Evolutionary conservation across 2,113 vertebrate genomes (phyloP), one percentile per base, ranked within the genome.

Genomic region (Megaleporinus macrocephalus): DNA sequence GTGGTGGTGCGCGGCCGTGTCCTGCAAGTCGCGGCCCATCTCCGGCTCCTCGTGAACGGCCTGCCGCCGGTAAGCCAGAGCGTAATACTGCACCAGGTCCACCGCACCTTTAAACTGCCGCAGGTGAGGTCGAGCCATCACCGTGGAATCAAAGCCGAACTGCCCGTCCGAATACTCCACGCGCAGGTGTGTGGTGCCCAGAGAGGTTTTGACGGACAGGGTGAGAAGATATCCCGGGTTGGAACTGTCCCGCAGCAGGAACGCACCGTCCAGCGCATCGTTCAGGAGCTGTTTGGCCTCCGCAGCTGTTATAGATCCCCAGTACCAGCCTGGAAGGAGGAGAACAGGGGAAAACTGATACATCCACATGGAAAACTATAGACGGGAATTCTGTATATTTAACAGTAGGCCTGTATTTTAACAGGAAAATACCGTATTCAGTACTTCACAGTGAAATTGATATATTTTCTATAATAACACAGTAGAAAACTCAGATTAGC

Each of bases 271-370:
- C 18, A 73, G 71, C 5, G 83, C 74, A 4, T 78, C 73, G 5
- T 62, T 84, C 68, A 91, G 78, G 4, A 89, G 73, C 59, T 85
- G 79, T 15, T 79, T 86, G 27, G 89, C 89, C 76, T 91, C 79
- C 9, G 78, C 62, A 24, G 88, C 88, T 0, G 85, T 87, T 26
- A 90, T 57, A 3, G 87, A 57, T 24, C 88, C 90, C 89, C 89
- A 90, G 80, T 90, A 91, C 88, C 89, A 90, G 63, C 88, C 89
- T 91, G 78, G 4, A 73, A 53, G 4, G 20, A n/a, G 44, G 5
- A 59, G 11, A 75, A 36, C n/a, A 14, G 33, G 27, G 18, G 33
- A 72, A 18, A 44, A 36, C 6, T 36, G n/a, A n/a, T 6, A 36
- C 6, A 6, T 10, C 44, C 9, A 47, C 9, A 14, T 11, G 2